Base-by-base conservation (phyloP, 2,113 vertebrate genomes). In the Apistogramma diplotaenia region DNA sequence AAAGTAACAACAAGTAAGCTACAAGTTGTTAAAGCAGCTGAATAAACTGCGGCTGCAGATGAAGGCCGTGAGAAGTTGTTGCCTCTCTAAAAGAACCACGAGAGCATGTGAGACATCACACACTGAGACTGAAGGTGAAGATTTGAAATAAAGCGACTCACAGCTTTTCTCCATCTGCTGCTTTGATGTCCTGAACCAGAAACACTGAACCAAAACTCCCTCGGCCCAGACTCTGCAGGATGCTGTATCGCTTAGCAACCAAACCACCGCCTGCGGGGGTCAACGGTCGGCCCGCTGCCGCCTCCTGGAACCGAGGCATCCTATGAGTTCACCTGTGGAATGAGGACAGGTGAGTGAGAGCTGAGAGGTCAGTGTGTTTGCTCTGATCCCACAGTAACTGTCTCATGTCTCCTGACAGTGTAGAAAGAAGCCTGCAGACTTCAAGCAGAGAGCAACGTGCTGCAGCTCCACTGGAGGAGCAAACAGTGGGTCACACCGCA, bases 181-280 rank as follows among this genome's bases (percentile, higher is more conserved):
- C 93, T 90, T 95, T 96, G 82, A 93, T 95, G 78, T 97, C 97
- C 87, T 90, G 91, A 73, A 97, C 96, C 83, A 97, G 93, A 79
- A 95, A 97, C 5, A 97, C 94, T 0, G 92, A 96, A 67, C 96
- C 96, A 87, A 97, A 97, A 78, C 96, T 97, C 4, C 96, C 97
- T 19, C 89, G 94, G 79, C 96, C 96, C 84, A 97, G 96, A 77
- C 93, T 96, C 82, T 89, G 87, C 61, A 93, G 89, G 81, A 96
- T 23, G 21, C 59, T 27, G 13, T 96, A 97, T 90, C 96, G 94
- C 89, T 94, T 92, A 51, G 96, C 96, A 79, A 97, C 90, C 88
- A 95, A 23, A 27, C 54, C n/a, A 2, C 29, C 1, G 0, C 18
- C 57, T 27, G 82, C 60, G 4, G 90, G 86, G 59, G 55, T 81